A percentile compares a stretch with the other conserved stretches of the same genome.
Evolutionary conservation across 2,888 invertebrate genomes (phyloP).

Genomic region (Acrocera orbiculus): DNA sequence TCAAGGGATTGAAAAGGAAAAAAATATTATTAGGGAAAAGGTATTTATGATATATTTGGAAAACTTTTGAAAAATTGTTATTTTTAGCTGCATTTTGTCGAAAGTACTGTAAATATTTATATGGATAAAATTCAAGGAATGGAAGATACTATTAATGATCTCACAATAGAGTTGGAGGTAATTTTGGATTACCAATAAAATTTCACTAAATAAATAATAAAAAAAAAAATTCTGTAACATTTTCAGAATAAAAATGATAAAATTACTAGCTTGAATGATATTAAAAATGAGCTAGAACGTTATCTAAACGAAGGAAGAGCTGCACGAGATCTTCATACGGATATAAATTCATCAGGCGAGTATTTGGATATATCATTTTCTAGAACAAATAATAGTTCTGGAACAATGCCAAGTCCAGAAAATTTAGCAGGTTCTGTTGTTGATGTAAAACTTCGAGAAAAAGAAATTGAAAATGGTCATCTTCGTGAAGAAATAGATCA

Average conservation of each 20-base stretch:
- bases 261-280: slow-evolving; percentile 18
- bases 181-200: no score
- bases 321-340: slow-evolving; percentile 9
- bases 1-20: slow-evolving; percentile 16
- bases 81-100: slow-evolving; percentile 16
- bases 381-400: slow-evolving; percentile 14
- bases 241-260: slow-evolving; percentile 14
- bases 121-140: slow-evolving; percentile 18
- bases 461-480: slow-evolving; percentile 22
- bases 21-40: slow-evolving; percentile 16
- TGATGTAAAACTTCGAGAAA: slow-evolving; percentile 27
- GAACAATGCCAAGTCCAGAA: slow-evolving; percentile 19
- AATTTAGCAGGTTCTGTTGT: slow-evolving; percentile 25
- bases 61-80: background rate
- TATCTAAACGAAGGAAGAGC: slow-evolving; percentile 22
- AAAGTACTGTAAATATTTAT: slow-evolving; percentile 16
- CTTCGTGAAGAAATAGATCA: slow-evolving; percentile 15
- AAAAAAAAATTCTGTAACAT: background rate
- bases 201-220: background rate
- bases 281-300: slow-evolving; percentile 21
- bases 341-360: slow-evolving; percentile 21
- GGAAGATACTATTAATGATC: slow-evolving; percentile 17
- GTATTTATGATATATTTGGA: slow-evolving; percentile 9
- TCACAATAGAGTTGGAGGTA: slow-evolving; percentile 15
- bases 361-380: slow-evolving; percentile 19